phyloP scores from a whole-genome alignment of 2,888 invertebrate genomes.

The Megaustenia siamemsis region DNA sequence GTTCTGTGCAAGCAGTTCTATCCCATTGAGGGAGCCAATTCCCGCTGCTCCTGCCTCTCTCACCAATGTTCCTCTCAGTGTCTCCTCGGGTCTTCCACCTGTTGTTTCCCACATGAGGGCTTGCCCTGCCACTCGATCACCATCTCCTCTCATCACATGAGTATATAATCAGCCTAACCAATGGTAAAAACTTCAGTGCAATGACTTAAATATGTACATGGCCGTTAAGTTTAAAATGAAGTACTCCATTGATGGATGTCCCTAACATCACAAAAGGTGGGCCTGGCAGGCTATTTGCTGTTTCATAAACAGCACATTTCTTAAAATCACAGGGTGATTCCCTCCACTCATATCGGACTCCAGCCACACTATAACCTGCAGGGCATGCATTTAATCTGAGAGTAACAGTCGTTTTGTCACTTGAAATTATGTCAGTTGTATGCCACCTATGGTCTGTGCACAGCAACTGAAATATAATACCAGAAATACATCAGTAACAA shows the following conservation, averaged over 20 bases:
- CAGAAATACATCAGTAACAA: too few species aligned
- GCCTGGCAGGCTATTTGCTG: conserved; percentile 64
- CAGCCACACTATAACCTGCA: conserved; percentile 59
- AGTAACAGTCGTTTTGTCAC: conserved; percentile 52
- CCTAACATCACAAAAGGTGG: conserved; percentile 59
- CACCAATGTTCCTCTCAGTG: too few species aligned
- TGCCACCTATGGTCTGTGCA: not conserved
- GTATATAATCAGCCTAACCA: too few species aligned
- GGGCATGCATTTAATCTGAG: conserved; percentile 59
- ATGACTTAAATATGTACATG: not conserved
- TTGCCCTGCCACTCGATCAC: too few species aligned
- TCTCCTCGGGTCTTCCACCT: too few species aligned
- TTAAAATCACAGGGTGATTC: conserved; percentile 68
- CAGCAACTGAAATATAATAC: conserved; percentile 3
- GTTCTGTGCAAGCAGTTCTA: too few species aligned
- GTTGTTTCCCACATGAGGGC: too few species aligned
- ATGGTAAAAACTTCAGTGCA: too few species aligned
- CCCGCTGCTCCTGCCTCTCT: too few species aligned
- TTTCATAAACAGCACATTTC: conserved; percentile 65
- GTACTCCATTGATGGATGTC: not conserved
- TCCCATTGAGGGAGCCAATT: too few species aligned
- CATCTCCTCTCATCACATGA: too few species aligned
- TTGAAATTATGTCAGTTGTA: conserved; percentile 12
- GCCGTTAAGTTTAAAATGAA: not conserved
- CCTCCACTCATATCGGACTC: conserved; percentile 66